phyloP scores from a whole-genome alignment of 2,113 vertebrate species.

The Entelurus aequoreus region DNA sequence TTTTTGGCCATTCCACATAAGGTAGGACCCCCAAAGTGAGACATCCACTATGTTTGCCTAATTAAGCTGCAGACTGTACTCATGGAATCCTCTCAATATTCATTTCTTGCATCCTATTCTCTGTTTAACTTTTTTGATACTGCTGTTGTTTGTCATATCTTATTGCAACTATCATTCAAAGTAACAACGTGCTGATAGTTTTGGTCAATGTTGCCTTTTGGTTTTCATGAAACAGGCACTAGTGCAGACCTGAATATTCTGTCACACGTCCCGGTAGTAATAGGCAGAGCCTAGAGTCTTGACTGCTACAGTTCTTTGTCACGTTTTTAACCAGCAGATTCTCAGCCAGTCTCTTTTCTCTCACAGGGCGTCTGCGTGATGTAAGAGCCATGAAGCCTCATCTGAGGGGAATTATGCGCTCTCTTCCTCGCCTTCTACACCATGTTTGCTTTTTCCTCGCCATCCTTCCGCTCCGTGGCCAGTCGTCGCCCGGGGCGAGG shows the following conservation, averaged over 20 bases:
- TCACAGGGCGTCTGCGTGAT: slow-evolving; percentile 80
- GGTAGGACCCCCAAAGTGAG: slow-evolving; percentile 42
- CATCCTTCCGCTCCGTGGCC: slow-evolving; percentile 64
- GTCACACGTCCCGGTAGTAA: slow-evolving; percentile 22
- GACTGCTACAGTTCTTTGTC: slow-evolving; percentile 23
- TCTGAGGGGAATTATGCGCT: slow-evolving; percentile 73
- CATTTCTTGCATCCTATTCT: no score
- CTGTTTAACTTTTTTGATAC: no score
- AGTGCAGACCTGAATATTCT: slow-evolving; percentile 26
- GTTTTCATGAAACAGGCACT: slow-evolving; percentile 5
- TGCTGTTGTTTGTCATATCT: no score
- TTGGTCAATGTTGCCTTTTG: slow-evolving; percentile 6
- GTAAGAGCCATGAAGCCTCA: slow-evolving; percentile 82
- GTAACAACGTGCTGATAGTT: slow-evolving; percentile 10
- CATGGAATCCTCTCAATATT: no score
- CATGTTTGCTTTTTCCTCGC: slow-evolving; percentile 65
- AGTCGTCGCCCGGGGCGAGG: slow-evolving; percentile 65
- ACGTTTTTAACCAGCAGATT: slow-evolving; percentile 16
- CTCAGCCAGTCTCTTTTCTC: slow-evolving; percentile 36
- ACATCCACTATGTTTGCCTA: slow-evolving; percentile 1
- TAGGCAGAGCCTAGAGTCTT: slow-evolving; percentile 26
- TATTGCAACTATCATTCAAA: no score
- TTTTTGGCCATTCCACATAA: slow-evolving; percentile 43
- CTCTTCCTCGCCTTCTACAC: slow-evolving; percentile 47
- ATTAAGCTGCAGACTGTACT: slow-evolving; percentile 17